Conservation (phyloP, 23 tunicate species). For the Ciona savignyi region DNA sequence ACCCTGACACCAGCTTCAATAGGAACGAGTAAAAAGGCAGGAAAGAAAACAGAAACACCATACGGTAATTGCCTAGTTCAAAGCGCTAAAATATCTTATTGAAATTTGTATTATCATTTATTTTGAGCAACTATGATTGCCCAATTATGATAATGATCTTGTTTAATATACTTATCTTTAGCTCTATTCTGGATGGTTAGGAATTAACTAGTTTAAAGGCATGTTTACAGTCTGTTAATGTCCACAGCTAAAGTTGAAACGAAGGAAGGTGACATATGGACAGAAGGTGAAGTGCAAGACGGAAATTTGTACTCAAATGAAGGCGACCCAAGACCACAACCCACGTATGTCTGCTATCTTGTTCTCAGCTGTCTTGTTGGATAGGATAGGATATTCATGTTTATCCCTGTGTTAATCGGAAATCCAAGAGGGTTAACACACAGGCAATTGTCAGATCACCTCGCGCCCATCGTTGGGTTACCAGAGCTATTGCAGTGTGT, state of each 20-base stretch:
- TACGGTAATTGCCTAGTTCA: slow-evolving; percentile 8
- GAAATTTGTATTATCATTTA: too few relatives aligned
- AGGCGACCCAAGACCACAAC: slow-evolving; percentile 51
- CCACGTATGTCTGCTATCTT: slow-evolving; percentile 31
- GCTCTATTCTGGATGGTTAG: too few relatives aligned
- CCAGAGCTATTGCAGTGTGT: too few relatives aligned
- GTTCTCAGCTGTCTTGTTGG: too few relatives aligned
- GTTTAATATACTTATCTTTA: too few relatives aligned
- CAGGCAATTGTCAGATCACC: too few relatives aligned
- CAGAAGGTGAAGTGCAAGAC: slow-evolving; percentile 59
- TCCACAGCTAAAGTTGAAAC: not conserved
- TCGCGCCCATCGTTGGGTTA: too few relatives aligned
- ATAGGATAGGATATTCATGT: too few relatives aligned
- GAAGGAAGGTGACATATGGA: slow-evolving; percentile 61
- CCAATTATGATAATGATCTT: too few relatives aligned
- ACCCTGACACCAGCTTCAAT: slow-evolving; percentile 65
- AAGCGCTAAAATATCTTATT: not conserved
- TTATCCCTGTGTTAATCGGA: too few relatives aligned
- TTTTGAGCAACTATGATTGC: too few relatives aligned
- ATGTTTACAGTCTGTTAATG: not conserved
- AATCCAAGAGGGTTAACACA: too few relatives aligned
- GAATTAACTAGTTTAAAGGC: not conserved
- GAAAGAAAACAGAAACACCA: not conserved
- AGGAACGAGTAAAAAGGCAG: slow-evolving; percentile 11
- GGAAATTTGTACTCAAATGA: slow-evolving; percentile 46